These are phyloP conservation scores for Pterostichus madidus DNA, from an alignment of 2,888 invertebrate species.

Conservation along the genomic window DNA sequence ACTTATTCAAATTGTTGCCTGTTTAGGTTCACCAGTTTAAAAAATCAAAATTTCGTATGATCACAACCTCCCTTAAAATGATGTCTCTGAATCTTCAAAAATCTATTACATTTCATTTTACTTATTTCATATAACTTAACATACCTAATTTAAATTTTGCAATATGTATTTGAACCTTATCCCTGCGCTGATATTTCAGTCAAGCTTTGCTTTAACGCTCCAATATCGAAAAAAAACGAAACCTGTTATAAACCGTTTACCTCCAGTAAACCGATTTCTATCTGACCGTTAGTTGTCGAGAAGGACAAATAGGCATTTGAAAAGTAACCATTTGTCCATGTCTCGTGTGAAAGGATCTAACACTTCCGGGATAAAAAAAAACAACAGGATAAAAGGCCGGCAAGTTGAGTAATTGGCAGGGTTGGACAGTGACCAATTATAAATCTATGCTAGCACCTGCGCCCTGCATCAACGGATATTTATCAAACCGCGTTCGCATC, in stretches of 20 bases:
- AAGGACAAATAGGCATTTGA: constrained; percentile 69
- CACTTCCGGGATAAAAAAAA: constrained; percentile 57
- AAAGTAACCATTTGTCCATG: constrained; percentile 69
- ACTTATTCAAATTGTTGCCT: too few species aligned
- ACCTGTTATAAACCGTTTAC: constrained; percentile 38
- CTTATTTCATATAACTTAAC: too few species aligned
- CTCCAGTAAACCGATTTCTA: constrained; percentile 51
- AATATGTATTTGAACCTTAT: too few species aligned
- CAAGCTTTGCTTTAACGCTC: too few species aligned
- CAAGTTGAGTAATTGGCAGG: constrained; percentile 66
- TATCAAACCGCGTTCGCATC: constrained; percentile 48
- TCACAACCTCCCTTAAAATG: too few species aligned
- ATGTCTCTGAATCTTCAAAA: too few species aligned
- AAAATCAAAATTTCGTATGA: too few species aligned
- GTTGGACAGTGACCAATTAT: constrained; percentile 68
- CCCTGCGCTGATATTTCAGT: too few species aligned
- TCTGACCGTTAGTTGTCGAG: constrained; percentile 51
- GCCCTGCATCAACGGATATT: constrained; percentile 53
- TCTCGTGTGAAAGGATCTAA: constrained; percentile 65
- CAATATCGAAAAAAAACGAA: neutral
- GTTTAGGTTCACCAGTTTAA: too few species aligned
- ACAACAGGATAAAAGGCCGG: constrained; percentile 67
- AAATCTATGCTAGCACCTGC: constrained; percentile 68
- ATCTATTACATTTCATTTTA: too few species aligned
- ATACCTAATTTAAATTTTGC: too few species aligned